Evolutionary conservation across 2,888 invertebrate species (phyloP).

Genomic region (Conomelus anceps): DNA sequence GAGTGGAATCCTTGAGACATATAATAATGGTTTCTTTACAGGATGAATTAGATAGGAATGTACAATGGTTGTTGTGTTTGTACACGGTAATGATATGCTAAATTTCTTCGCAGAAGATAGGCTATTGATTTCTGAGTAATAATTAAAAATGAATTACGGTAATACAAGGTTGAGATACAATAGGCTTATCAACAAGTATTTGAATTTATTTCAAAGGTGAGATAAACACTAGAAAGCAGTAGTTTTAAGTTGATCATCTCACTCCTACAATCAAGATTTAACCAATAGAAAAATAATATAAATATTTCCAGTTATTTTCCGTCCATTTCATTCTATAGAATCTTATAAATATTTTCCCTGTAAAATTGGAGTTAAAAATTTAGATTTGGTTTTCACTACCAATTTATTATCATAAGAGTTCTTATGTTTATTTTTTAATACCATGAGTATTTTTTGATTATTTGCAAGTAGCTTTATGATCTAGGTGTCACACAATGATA

Average conservation of each 20-base stretch:
- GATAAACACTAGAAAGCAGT: neutral
- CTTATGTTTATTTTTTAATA: too few species aligned
- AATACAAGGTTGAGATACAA: neutral
- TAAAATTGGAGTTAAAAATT: neutral
- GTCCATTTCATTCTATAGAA: neutral
- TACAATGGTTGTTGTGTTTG: neutral
- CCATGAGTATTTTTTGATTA: too few species aligned
- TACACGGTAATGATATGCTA: neutral
- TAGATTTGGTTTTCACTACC: neutral
- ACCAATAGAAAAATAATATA: neutral
- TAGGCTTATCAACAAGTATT: neutral
- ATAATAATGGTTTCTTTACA: neutral
- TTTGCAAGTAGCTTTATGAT: too few species aligned
- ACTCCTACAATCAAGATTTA: neutral
- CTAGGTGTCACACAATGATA: too few species aligned
- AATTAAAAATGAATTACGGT: too few species aligned
- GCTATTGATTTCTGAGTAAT: too few species aligned
- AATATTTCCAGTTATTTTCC: neutral
- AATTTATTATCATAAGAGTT: too few species aligned
- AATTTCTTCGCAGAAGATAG: neutral
- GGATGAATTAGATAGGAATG: neutral
- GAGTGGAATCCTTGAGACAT: neutral
- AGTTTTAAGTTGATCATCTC: neutral
- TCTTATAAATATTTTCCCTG: neutral
- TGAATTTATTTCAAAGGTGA: neutral